Evolutionary conservation across 2,888 invertebrate genomes (phyloP).

Genomic region (Agriotes lineatus): DNA sequence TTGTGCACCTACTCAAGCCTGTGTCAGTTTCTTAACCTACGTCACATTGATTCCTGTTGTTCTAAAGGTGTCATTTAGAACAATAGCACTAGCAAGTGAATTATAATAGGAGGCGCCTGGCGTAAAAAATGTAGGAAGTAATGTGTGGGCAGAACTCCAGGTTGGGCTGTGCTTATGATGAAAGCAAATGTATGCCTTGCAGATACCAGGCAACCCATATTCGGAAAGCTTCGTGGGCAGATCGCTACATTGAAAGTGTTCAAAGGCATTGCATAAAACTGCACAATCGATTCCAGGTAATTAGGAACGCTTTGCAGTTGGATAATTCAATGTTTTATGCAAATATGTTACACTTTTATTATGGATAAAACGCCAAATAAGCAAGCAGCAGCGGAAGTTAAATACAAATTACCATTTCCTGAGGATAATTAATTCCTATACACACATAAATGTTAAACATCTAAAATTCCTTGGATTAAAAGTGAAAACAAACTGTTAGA

Average conservation of each 20-base stretch:
- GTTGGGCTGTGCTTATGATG: constrained; percentile 19
- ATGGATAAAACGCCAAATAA: not conserved
- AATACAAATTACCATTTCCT: not conserved
- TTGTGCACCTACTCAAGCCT: not conserved
- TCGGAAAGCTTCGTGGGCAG: not conserved
- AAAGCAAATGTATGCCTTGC: constrained; percentile 15
- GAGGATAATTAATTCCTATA: not conserved
- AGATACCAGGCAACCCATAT: not conserved
- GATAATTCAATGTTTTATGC: constrained; percentile 4
- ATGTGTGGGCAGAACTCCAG: constrained; percentile 8
- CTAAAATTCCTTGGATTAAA: no score
- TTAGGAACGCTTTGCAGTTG: not conserved
- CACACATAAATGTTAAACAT: not conserved
- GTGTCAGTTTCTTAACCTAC: not conserved
- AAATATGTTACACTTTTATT: constrained; percentile 4
- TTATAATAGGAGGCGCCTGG: constrained; percentile 5
- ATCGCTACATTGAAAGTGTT: constrained; percentile 7
- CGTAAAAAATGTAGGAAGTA: constrained; percentile 16
- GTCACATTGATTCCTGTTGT: not conserved
- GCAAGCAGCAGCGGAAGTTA: not conserved
- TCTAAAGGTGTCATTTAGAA: not conserved
- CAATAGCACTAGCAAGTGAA: not conserved
- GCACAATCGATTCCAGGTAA: not conserved
- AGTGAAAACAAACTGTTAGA: no score
- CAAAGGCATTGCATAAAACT: constrained; percentile 13